phyloP scores from a whole-genome alignment of 2,797 vertebrate species.

The Neopelma chrysocephalum region DNA sequence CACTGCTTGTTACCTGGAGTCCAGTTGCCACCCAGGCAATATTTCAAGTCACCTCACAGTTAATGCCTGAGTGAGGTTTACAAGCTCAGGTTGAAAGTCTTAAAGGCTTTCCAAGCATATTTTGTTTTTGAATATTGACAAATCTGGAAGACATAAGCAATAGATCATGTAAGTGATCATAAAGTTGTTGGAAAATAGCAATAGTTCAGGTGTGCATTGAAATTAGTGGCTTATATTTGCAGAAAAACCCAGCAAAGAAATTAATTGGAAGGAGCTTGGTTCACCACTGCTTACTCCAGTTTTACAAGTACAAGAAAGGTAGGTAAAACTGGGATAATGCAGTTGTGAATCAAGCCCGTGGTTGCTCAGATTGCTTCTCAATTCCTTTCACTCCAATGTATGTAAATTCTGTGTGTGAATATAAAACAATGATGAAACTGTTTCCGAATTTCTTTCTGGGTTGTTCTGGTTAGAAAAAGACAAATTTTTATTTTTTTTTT shows the following conservation, averaged over 20 bases:
- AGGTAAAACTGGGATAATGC: constrained; percentile 11
- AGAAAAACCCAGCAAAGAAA: constrained; percentile 72
- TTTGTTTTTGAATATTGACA: not conserved
- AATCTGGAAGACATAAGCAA: not conserved
- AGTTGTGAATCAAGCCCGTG: constrained; percentile 22
- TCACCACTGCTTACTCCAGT: constrained; percentile 45
- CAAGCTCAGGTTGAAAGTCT: not conserved
- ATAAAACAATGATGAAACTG: not conserved
- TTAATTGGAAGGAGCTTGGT: constrained; percentile 28
- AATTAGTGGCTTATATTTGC: constrained; percentile 31
- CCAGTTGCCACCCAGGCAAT: not conserved
- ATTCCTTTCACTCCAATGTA: constrained; percentile 41
- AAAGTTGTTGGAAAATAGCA: not conserved
- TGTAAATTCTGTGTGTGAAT: constrained; percentile 42
- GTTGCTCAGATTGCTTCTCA: constrained; percentile 44
- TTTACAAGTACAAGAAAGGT: not conserved
- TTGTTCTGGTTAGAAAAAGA: constrained; percentile 61
- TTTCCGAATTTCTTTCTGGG: constrained; percentile 61
- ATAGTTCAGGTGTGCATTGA: constrained; percentile 26
- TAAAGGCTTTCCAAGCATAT: not conserved
- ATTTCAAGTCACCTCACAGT: not conserved
- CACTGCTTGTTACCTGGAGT: not conserved
- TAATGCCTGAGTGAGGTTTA: not conserved
- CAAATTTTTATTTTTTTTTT: not conserved
- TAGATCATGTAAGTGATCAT: not conserved